These are phyloP conservation scores for Teleogryllus occipitalis DNA, from an alignment of 1,140 invertebrate species.

Conservation along the genomic window DNA sequence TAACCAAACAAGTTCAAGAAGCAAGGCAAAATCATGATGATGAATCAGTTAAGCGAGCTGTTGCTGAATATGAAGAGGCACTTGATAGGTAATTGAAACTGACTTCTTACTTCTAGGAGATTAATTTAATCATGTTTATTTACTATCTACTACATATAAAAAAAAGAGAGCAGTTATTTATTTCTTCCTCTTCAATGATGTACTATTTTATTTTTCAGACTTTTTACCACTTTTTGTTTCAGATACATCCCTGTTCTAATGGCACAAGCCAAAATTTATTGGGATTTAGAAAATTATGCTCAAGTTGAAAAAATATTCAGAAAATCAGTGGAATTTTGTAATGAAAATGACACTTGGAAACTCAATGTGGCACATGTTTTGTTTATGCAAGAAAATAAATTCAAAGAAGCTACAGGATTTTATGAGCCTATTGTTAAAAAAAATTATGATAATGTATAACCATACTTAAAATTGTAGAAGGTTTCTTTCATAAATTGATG, in stretches of 20 bases:
- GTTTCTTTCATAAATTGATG: background rate
- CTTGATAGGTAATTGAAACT: conserved; percentile 59
- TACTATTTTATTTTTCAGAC: too few relatives aligned
- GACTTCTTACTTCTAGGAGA: background rate
- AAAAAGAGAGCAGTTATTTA: background rate
- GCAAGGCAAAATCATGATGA: conserved; percentile 80
- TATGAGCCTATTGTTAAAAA: conserved; percentile 98
- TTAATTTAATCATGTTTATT: background rate
- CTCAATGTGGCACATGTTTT: conserved; percentile 97
- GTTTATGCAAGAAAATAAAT: conserved; percentile 99
- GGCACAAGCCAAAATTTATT: conserved; percentile 98
- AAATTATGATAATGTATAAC: conserved; percentile 80
- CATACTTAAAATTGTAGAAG: background rate
- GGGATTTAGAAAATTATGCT: conserved; percentile 93
- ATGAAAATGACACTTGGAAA: conserved; percentile 94
- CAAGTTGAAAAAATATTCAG: conserved; percentile 92
- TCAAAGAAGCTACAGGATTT: conserved; percentile 95
- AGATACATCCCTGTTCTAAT: conserved; percentile 88
- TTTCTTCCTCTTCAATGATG: background rate
- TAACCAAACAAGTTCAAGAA: conserved; percentile 90
- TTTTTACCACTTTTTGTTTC: conserved; percentile 13
- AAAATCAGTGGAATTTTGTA: conserved; percentile 96
- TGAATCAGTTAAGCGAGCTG: conserved; percentile 77
- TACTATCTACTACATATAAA: background rate
- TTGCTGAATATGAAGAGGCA: conserved; percentile 89